Percentiles rank a stretch among this genome's conserved stretches.
Evolutionary conservation across 2,888 invertebrate genomes (phyloP).

Genomic region (Pristionchus arcanus): DNA sequence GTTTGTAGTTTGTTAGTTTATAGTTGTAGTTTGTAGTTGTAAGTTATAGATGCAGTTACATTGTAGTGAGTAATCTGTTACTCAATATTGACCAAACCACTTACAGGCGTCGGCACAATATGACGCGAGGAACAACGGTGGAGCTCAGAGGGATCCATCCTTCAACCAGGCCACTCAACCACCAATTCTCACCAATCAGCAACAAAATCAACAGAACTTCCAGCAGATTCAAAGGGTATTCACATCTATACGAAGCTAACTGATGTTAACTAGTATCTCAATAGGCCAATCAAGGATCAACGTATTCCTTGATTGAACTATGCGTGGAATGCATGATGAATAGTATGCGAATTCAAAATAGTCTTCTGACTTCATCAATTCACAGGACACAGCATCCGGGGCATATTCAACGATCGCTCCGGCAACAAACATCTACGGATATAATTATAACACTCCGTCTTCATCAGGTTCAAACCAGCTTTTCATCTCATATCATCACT

Average conservation of each 20-base stretch:
- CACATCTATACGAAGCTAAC: background rate
- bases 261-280: background rate
- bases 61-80: background rate
- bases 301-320: background rate
- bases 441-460: conserved; percentile 59
- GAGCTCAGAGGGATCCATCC: conserved; percentile 16
- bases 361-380: background rate
- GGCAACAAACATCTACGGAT: conserved; percentile 66
- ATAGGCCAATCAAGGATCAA: no score
- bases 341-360: no score
- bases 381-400: conserved; percentile 40
- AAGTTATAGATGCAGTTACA: background rate
- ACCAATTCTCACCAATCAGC: conserved; percentile 62
- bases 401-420: conserved; percentile 30
- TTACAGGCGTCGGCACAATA: conserved; percentile 26
- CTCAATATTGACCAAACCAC: background rate
- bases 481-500: background rate
- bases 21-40: background rate
- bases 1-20: conserved; percentile 18
- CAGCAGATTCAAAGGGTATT: conserved; percentile 63
- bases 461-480: conserved; percentile 5
- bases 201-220: conserved; percentile 67
- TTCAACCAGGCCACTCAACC: conserved; percentile 37
- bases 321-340: background rate
- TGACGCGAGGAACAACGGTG: conserved; percentile 35